phyloP scores from a whole-genome alignment of 1,140 invertebrate species.

The Drosophila arizonae region DNA sequence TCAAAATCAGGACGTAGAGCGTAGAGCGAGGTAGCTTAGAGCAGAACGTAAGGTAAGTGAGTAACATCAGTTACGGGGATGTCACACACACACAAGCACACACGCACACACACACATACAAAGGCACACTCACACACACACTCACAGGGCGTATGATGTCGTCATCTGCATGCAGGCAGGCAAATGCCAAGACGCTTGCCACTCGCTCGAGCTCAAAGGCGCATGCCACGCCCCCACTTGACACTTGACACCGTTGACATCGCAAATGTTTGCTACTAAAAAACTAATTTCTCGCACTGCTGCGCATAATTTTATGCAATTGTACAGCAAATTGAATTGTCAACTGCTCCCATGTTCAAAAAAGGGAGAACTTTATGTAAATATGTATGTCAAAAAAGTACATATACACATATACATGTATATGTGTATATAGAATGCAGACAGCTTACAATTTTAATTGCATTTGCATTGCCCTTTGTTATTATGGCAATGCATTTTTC shows the following conservation, averaged over 20 bases:
- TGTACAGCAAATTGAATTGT: slow-evolving; percentile 67
- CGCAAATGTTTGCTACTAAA: slow-evolving; percentile 57
- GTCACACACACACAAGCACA: slow-evolving; percentile 6
- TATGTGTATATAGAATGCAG: neutral
- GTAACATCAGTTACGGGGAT: slow-evolving; percentile 18
- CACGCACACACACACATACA: neutral
- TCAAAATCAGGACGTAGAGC: slow-evolving; percentile 9
- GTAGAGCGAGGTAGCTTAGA: neutral
- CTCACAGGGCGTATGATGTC: neutral
- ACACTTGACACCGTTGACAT: slow-evolving; percentile 45
- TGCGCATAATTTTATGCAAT: slow-evolving; percentile 77
- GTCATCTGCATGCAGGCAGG: slow-evolving; percentile 42
- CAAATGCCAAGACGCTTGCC: slow-evolving; percentile 23
- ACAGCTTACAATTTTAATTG: slow-evolving; percentile 12
- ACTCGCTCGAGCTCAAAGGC: slow-evolving; percentile 3
- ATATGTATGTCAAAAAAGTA: neutral
- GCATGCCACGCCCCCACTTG: slow-evolving; percentile 1
- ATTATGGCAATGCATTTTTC: slow-evolving; percentile 15
- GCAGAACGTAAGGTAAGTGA: neutral
- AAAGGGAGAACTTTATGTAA: neutral
- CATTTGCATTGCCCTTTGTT: slow-evolving; percentile 9
- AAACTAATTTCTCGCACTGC: slow-evolving; percentile 74
- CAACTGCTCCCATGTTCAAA: slow-evolving; percentile 7
- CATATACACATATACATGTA: neutral
- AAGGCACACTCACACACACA: neutral